Percentiles rank a stretch among this genome's conserved stretches.
Evolutionary conservation across 1,140 invertebrate genomes (phyloP).

Genomic region (Olivierus martensii): DNA sequence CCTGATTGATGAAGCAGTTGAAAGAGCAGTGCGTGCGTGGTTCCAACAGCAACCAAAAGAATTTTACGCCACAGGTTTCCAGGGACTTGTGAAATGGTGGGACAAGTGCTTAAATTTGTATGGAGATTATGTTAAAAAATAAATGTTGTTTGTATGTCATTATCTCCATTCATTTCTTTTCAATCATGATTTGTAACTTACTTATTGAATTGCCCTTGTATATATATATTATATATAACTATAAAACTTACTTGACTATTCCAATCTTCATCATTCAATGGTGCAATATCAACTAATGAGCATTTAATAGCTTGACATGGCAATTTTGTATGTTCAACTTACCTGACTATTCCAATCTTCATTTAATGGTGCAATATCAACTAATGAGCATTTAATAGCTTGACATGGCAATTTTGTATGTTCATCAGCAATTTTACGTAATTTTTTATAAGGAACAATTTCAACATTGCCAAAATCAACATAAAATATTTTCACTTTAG

Average conservation of each 20-base stretch:
- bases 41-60: no score
- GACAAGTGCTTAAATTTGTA: no score
- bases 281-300: constrained; percentile 4
- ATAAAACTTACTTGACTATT: constrained; percentile 1
- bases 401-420: constrained; percentile 9
- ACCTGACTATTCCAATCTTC: constrained; percentile 7
- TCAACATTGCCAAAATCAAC: constrained; percentile 36
- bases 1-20: no score
- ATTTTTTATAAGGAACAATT: constrained; percentile 21
- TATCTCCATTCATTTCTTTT: no score
- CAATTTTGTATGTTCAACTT: constrained; percentile 3
- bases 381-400: constrained; percentile 7
- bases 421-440: constrained; percentile 24
- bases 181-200: no score
- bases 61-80: no score
- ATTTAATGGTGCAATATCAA: constrained; percentile 1
- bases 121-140: no score
- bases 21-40: no score
- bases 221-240: no score
- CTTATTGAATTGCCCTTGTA: no score
- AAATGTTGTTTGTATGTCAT: no score
- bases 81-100: no score
- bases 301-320: constrained; percentile 11
- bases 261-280: neutral
- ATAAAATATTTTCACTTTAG: constrained; percentile 32